Conservation (phyloP, 53 echinoderm and acorn worm genomes). For the Holothuria scabra region DNA sequence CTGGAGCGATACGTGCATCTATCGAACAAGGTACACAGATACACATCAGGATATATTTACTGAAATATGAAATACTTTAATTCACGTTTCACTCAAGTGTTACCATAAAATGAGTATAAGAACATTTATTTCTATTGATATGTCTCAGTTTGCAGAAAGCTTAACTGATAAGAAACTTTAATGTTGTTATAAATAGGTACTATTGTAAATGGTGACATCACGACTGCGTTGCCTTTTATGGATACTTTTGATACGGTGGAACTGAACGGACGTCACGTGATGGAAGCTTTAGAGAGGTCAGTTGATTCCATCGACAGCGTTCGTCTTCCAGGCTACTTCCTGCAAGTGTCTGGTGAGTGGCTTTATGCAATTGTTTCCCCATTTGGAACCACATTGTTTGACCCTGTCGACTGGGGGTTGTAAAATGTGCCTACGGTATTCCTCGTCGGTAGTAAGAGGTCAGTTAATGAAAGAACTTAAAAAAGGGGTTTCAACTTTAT, state of each 20-base stretch:
- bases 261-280: slow-evolving; percentile 71
- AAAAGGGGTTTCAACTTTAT: too few species aligned
- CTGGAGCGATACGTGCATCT: slow-evolving; percentile 38
- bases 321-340: slow-evolving; percentile 60
- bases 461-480: too few species aligned
- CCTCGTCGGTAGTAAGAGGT: too few species aligned
- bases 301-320: slow-evolving; percentile 59
- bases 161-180: not conserved
- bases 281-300: slow-evolving; percentile 82
- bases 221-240: slow-evolving; percentile 79
- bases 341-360: slow-evolving; percentile 79
- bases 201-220: slow-evolving; percentile 71
- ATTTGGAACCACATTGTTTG: too few species aligned
- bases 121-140: not conserved
- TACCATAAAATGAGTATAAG: too few species aligned
- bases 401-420: too few species aligned
- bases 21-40: slow-evolving; percentile 24
- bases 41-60: too few species aligned
- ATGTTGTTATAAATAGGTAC: slow-evolving; percentile 52
- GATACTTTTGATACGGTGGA: slow-evolving; percentile 84
- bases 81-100: too few species aligned
- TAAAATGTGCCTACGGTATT: too few species aligned
- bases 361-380: too few species aligned
- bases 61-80: too few species aligned
- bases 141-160: not conserved